A percentile compares a stretch with the other conserved stretches of the same genome.
Evolutionary conservation across 2,797 vertebrate genomes (phyloP).

Genomic region (Macropus fuliginosus): DNA sequence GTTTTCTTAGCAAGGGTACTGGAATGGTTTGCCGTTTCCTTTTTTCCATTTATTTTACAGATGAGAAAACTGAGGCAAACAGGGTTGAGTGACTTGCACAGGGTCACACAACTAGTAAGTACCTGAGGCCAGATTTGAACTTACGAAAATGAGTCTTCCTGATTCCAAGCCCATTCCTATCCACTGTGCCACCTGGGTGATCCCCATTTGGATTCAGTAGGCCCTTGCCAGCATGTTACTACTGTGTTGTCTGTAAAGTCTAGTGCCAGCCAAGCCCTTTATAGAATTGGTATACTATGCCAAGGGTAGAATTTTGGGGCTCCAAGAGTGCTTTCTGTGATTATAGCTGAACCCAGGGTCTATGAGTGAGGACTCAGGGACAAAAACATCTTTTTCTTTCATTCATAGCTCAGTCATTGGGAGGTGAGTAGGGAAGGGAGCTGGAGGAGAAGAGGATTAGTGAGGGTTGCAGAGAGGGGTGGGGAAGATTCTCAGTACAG

Average conservation of each 20-base stretch:
- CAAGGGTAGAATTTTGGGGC: neutral
- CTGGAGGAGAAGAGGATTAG: neutral
- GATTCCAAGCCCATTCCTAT: neutral
- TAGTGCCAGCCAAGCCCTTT: neutral
- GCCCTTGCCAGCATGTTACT: neutral
- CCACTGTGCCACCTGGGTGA: neutral
- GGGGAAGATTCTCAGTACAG: constrained; percentile 53
- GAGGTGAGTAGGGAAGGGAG: neutral
- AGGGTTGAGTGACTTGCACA: neutral
- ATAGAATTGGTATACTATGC: neutral
- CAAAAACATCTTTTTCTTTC: neutral
- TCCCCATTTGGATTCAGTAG: neutral
- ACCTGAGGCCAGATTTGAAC: neutral
- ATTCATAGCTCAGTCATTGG: neutral
- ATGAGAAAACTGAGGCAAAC: neutral
- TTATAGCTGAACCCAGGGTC: neutral
- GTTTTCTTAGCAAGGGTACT: neutral
- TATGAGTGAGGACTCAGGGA: neutral
- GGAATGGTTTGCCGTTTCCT: neutral
- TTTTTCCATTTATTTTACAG: neutral
- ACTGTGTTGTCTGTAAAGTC: neutral
- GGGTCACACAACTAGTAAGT: neutral
- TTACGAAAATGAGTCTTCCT: neutral
- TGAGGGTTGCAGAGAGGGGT: neutral
- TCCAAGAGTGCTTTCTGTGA: neutral